Evolutionary conservation across 1,140 invertebrate species (phyloP).

Genomic region (Polyergus mexicanus): DNA sequence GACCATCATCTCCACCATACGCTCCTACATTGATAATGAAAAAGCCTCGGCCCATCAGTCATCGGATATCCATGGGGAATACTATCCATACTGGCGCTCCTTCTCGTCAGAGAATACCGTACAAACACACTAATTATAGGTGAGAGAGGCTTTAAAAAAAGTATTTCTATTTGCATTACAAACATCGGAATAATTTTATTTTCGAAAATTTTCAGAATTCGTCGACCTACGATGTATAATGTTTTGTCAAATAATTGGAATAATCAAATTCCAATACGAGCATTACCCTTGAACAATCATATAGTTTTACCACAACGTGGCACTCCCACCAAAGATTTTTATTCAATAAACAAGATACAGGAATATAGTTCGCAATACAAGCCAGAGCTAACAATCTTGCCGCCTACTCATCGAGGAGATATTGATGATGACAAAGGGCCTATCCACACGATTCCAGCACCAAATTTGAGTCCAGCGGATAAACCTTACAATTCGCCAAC

Average conservation of each 20-base stretch:
- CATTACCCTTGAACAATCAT: conserved; percentile 69
- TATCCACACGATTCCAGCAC: conserved; percentile 94
- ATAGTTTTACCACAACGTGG: conserved; percentile 73
- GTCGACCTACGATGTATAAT: conserved; percentile 78
- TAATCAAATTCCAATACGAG: conserved; percentile 76
- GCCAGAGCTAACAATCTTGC: conserved; percentile 73
- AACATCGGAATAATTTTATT: neutral
- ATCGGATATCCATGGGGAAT: conserved; percentile 80
- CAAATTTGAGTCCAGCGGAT: conserved; percentile 89
- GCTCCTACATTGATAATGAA: conserved; percentile 76
- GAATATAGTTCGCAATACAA: conserved; percentile 81
- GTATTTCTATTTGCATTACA: neutral
- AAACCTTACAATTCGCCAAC: conserved; percentile 74
- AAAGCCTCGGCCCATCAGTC: conserved; percentile 79
- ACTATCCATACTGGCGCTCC: conserved; percentile 76
- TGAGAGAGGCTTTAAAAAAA: conserved; percentile 49
- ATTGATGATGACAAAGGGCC: conserved; percentile 89
- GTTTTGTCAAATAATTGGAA: conserved; percentile 78
- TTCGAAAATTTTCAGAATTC: conserved; percentile 67
- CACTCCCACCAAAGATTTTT: conserved; percentile 77
- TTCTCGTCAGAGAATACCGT: conserved; percentile 75
- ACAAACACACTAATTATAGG: conserved; percentile 81
- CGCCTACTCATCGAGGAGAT: conserved; percentile 73
- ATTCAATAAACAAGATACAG: conserved; percentile 77
- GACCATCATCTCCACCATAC: conserved; percentile 70